These are phyloP conservation scores for Phrynocephalus versicolor DNA, from an alignment of 2,113 vertebrate genomes.

Conservation along the genomic window DNA sequence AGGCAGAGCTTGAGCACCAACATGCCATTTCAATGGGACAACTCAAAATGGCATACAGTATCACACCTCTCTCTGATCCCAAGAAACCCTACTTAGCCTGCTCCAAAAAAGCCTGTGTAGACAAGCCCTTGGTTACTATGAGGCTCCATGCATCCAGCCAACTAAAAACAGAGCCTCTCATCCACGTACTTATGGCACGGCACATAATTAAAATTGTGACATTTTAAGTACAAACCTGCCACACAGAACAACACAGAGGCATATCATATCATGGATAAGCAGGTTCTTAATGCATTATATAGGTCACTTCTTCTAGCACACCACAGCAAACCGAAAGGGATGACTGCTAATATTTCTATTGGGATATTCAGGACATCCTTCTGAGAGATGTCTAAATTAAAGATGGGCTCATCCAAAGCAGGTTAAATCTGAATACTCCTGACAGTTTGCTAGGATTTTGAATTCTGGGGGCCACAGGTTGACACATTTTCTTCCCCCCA, in stretches of 20 bases:
- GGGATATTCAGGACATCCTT: background rate
- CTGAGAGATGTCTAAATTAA: background rate
- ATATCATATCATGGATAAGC: background rate
- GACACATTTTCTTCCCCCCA: background rate
- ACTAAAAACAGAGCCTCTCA: background rate
- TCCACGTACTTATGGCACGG: background rate
- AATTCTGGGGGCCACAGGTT: background rate
- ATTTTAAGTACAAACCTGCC: background rate
- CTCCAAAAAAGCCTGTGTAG: no score
- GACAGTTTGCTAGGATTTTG: background rate
- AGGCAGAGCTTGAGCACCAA: no score
- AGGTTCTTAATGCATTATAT: background rate
- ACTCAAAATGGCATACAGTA: no score
- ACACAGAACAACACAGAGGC: background rate
- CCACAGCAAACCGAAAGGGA: background rate
- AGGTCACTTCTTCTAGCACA: background rate
- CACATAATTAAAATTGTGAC: background rate
- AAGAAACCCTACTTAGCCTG: no score
- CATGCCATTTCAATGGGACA: no score
- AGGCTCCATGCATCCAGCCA: background rate
- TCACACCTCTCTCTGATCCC: no score
- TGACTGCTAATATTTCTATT: no score
- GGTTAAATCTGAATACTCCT: background rate
- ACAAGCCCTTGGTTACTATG: background rate
- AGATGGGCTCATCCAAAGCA: background rate